A percentile compares a stretch with the other conserved stretches of the same genome.
phyloP scores from a whole-genome alignment of 2,888 invertebrate species.

The Noctua janthe region DNA sequence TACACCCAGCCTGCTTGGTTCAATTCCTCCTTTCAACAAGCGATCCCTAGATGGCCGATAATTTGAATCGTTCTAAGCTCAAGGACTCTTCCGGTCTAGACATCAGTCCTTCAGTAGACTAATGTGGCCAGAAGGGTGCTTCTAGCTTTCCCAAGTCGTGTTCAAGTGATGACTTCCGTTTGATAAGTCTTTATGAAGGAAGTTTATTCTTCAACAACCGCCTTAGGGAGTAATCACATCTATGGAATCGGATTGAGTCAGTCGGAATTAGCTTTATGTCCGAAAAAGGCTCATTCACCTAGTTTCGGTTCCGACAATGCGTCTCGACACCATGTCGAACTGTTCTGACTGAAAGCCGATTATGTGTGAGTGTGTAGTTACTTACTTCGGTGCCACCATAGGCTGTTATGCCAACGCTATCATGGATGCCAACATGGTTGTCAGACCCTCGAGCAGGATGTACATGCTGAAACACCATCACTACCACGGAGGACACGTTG shows the following conservation, averaged over 20 bases:
- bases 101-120: neutral
- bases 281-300: neutral
- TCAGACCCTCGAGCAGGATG: too few species aligned
- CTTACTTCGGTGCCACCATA: too few species aligned
- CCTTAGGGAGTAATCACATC: neutral
- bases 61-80: neutral
- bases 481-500: too few species aligned
- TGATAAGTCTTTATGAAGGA: constrained; percentile 7
- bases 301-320: neutral
- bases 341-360: neutral
- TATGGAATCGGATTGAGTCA: neutral
- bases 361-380: neutral
- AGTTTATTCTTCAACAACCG: constrained; percentile 6
- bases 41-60: neutral
- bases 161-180: constrained; percentile 31
- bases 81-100: constrained; percentile 4
- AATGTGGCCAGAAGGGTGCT: neutral
- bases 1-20: neutral
- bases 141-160: neutral
- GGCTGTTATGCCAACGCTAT: too few species aligned
- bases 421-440: too few species aligned
- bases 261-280: neutral
- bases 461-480: too few species aligned
- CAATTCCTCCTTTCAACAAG: neutral
- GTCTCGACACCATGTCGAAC: neutral